Conservation (phyloP, 2,113 vertebrate species). For the Trinectes maculatus region DNA sequence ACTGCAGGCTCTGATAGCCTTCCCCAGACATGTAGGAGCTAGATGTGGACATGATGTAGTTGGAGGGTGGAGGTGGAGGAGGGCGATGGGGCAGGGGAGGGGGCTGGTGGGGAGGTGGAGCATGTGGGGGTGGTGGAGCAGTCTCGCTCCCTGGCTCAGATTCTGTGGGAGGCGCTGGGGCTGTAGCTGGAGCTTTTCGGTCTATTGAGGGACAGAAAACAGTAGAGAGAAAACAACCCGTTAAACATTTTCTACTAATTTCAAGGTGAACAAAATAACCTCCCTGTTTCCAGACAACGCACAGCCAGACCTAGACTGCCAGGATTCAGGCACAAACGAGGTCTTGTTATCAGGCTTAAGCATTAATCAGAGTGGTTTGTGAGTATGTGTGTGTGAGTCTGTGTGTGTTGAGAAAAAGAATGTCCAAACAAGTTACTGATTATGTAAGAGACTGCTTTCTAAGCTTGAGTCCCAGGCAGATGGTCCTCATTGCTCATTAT, state of each 20-base stretch:
- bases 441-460: constrained; percentile 53
- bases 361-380: constrained; percentile 66
- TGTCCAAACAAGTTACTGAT: constrained; percentile 46
- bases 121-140: constrained; percentile 90
- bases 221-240: not conserved
- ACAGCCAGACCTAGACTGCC: constrained; percentile 14
- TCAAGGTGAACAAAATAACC: constrained; percentile 1
- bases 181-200: constrained; percentile 87
- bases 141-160: constrained; percentile 84
- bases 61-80: constrained; percentile 89
- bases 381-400: constrained; percentile 14
- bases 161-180: constrained; percentile 77
- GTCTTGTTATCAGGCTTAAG: constrained; percentile 61
- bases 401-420: constrained; percentile 41
- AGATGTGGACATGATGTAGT: constrained; percentile 95
- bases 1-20: constrained; percentile 95
- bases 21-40: constrained; percentile 98
- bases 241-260: constrained; percentile 1
- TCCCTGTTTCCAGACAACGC: constrained; percentile 39
- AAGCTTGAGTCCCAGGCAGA: constrained; percentile 10
- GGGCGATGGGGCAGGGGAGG: constrained; percentile 92
- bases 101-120: constrained; percentile 89
- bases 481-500: constrained; percentile 37
- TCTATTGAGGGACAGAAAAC: constrained; percentile 72
- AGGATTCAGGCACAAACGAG: constrained; percentile 38